phyloP scores from a whole-genome alignment of 2,888 invertebrate genomes.

The Lydus trimaculatus region DNA sequence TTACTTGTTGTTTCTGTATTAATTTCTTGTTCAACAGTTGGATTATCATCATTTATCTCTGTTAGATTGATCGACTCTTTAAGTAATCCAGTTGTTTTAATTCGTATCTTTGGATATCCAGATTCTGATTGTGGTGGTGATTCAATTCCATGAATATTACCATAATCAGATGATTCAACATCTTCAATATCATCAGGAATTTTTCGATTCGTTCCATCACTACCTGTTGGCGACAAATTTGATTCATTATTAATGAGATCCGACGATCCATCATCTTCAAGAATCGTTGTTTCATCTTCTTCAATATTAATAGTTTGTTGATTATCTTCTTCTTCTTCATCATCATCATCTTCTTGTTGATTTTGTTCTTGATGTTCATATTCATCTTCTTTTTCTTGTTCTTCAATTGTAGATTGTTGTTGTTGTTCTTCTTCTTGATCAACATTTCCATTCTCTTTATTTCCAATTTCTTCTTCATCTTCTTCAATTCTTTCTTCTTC shows the following conservation, averaged over 20 bases:
- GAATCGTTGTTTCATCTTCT: constrained; percentile 39
- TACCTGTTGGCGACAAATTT: background rate
- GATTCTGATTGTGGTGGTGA: constrained; percentile 49
- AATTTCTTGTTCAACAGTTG: constrained; percentile 43
- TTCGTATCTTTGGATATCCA: constrained; percentile 58
- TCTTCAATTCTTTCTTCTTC: constrained; percentile 17
- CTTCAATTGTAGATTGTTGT: no score
- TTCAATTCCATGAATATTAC: constrained; percentile 54
- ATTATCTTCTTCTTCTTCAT: constrained; percentile 59
- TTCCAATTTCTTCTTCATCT: constrained; percentile 16
- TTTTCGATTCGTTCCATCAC: constrained; percentile 10
- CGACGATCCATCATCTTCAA: constrained; percentile 33
- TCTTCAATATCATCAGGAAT: constrained; percentile 10
- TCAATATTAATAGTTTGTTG: constrained; percentile 34
- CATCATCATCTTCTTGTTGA: constrained; percentile 11
- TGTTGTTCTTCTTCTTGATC: constrained; percentile 42
- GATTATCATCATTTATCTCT: constrained; percentile 57
- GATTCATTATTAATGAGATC: constrained; percentile 12
- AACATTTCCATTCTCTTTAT: constrained; percentile 14
- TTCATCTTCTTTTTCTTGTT: constrained; percentile 21
- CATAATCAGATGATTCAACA: constrained; percentile 39
- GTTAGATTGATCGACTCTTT: constrained; percentile 52
- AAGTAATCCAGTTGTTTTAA: constrained; percentile 56
- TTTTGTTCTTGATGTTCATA: constrained; percentile 42
- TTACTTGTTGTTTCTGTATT: background rate